Evolutionary conservation across 2,113 vertebrate genomes (phyloP).

Genomic region (Bagarius yarrelli): DNA sequence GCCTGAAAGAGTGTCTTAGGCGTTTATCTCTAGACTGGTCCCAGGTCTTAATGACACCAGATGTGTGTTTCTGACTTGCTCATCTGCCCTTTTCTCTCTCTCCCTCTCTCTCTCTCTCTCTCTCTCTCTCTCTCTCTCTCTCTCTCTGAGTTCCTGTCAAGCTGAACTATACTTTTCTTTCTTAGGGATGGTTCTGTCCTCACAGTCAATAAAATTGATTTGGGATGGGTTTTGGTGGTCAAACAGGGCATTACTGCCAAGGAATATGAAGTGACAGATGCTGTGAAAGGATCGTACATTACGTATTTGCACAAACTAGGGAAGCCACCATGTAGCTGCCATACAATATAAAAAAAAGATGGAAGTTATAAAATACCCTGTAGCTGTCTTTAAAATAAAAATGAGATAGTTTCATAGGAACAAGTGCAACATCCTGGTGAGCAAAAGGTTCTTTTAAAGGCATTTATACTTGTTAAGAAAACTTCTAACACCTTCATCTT

Average conservation of each 20-base stretch:
- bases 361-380: no score
- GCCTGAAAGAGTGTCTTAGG: constrained; percentile 62
- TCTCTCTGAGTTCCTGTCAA: neutral
- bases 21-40: constrained; percentile 58
- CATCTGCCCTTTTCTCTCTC: constrained; percentile 44
- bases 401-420: neutral
- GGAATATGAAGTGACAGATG: neutral
- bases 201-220: constrained; percentile 18
- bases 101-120: neutral
- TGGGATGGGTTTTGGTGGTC: neutral
- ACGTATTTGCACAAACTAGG: neutral
- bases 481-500: neutral
- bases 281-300: no score
- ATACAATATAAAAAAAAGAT: neutral
- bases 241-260: neutral
- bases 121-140: neutral
- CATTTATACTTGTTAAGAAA: neutral
- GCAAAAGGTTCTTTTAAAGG: neutral
- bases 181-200: constrained; percentile 7
- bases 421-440: neutral
- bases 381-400: neutral
- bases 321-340: neutral
- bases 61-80: constrained; percentile 45
- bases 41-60: constrained; percentile 51
- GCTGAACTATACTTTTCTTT: neutral